phyloP scores from a whole-genome alignment of 2,888 invertebrate genomes.

The Phania funesta region DNA sequence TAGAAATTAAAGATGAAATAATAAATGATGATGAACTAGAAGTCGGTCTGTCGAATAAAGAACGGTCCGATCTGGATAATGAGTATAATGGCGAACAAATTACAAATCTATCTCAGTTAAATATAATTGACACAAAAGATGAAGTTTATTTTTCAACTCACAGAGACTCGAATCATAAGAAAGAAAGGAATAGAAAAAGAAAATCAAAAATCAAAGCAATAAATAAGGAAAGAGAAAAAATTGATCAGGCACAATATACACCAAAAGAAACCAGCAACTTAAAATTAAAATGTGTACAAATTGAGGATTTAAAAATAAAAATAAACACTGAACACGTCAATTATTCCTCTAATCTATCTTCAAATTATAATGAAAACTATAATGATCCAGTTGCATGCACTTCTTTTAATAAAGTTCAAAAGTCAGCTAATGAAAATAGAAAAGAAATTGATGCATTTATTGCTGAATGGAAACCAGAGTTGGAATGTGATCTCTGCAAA shows the following conservation, averaged over 20 bases:
- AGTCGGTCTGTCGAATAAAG: not conserved
- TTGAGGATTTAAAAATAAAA: not conserved
- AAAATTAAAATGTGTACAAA: no score
- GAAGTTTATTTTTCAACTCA: not conserved
- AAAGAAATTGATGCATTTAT: slow-evolving; percentile 55
- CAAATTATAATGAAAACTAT: not conserved
- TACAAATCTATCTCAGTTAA: not conserved
- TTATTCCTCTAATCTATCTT: not conserved
- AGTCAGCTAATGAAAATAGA: slow-evolving; percentile 9
- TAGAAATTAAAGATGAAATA: no score
- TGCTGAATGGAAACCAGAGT: slow-evolving; percentile 56
- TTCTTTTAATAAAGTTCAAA: not conserved
- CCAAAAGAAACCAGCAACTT: not conserved
- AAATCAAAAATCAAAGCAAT: not conserved
- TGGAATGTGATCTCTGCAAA: slow-evolving; percentile 67
- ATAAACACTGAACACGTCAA: no score
- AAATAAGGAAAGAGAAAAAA: not conserved
- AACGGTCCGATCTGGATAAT: not conserved
- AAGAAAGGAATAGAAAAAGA: not conserved
- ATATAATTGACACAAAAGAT: not conserved
- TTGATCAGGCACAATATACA: not conserved
- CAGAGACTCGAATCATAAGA: not conserved
- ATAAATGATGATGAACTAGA: not conserved
- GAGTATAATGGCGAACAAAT: not conserved
- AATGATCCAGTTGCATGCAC: not conserved